A percentile compares a stretch with the other conserved stretches of the same genome.
Evolutionary conservation across 2,888 invertebrate genomes (phyloP).

Genomic region (Periphyllus acericola): DNA sequence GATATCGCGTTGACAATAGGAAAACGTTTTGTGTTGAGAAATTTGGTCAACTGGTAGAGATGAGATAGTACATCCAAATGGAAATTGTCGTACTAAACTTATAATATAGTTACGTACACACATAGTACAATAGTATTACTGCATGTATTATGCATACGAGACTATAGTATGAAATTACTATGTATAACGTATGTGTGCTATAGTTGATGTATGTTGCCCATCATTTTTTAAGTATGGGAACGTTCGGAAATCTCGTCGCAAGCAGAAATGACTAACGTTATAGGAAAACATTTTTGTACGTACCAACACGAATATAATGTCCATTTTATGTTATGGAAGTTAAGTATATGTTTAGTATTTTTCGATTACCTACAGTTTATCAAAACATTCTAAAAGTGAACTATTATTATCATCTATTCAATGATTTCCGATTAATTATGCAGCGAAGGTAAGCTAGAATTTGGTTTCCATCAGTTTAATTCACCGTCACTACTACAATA

Average conservation of each 20-base stretch:
- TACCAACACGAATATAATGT: not conserved
- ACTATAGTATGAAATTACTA: too few relatives aligned
- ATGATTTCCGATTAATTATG: not conserved
- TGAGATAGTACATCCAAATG: not conserved
- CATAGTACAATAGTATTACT: too few relatives aligned
- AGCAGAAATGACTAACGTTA: not conserved
- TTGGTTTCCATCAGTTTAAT: not conserved
- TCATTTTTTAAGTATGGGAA: too few relatives aligned
- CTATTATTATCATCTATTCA: not conserved
- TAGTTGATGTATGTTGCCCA: not conserved
- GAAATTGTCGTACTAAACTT: not conserved
- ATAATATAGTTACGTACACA: too few relatives aligned
- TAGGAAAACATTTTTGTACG: slow-evolving; percentile 1
- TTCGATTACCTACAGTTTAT: not conserved
- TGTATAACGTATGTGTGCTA: too few relatives aligned
- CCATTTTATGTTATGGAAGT: not conserved
- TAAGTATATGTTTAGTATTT: not conserved
- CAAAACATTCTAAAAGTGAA: not conserved
- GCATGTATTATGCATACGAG: too few relatives aligned
- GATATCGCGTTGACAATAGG: slow-evolving; percentile 23
- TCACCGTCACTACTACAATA: not conserved
- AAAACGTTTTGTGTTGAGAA: not conserved
- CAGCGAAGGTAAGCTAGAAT: slow-evolving; percentile 30
- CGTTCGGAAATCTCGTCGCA: not conserved
- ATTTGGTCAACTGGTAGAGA: not conserved